A percentile compares a stretch with the other conserved stretches of the same genome.
Conservation (phyloP, 64 coral and sea anemone species). For the Hydrozoanthus tunicans region DNA sequence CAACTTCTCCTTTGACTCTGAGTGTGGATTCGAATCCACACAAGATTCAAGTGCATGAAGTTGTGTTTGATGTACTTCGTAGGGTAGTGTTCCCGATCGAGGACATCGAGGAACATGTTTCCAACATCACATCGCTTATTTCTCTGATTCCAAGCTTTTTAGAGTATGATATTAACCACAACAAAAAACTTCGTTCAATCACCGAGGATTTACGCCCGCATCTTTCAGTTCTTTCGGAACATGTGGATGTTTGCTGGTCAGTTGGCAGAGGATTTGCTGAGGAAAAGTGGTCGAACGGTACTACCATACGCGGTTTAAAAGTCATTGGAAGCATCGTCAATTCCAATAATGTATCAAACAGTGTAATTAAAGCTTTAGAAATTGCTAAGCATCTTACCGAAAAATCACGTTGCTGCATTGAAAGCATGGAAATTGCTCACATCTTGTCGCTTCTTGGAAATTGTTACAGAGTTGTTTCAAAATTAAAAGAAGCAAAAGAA, state of each 20-base stretch:
- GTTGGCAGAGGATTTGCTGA: conserved; percentile 44
- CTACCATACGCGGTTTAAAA: conserved; percentile 26
- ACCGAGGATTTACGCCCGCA: not conserved
- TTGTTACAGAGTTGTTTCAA: conserved; percentile 17
- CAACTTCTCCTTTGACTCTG: conserved; percentile 10
- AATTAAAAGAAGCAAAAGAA: conserved; percentile 38
- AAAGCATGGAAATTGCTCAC: conserved; percentile 4
- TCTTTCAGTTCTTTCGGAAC: conserved; percentile 22
- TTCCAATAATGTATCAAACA: not conserved
- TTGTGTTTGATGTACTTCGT: conserved; percentile 22
- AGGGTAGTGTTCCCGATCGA: conserved; percentile 2
- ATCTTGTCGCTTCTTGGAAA: conserved; percentile 40
- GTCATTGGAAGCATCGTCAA: conserved; percentile 17
- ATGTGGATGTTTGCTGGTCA: conserved; percentile 34
- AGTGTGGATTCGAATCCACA: conserved; percentile 23
- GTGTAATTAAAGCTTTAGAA: conserved; percentile 33
- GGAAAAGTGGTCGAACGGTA: conserved; percentile 2
- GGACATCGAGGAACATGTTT: conserved; percentile 28
- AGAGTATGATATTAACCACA: conserved; percentile 22
- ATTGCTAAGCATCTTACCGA: conserved; percentile 18
- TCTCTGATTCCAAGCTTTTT: not conserved
- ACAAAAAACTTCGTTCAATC: not conserved
- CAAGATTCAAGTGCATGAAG: conserved; percentile 35
- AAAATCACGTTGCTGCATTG: not conserved
- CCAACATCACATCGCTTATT: conserved; percentile 27